A percentile compares a stretch with the other conserved stretches of the same genome.
Evolutionary conservation across 2,888 invertebrate genomes (phyloP).

Genomic region (Itoplectis maculator): DNA sequence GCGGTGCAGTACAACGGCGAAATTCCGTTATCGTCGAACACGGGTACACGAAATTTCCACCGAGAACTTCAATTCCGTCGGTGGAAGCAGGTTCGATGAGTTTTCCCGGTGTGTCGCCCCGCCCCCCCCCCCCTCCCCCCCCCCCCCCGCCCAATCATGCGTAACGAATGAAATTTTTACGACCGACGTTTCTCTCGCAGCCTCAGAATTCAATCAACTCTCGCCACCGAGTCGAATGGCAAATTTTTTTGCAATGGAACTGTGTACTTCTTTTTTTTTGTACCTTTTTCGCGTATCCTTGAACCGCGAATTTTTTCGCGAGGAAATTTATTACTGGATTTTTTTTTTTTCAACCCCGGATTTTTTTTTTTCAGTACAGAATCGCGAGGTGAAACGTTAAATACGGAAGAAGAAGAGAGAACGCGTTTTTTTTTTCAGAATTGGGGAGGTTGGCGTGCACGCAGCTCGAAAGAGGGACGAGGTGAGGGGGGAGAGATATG

Average conservation of each 20-base stretch:
- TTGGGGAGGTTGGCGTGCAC: conserved; percentile 66
- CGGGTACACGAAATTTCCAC: conserved; percentile 9
- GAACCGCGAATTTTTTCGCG: conserved; percentile 25
- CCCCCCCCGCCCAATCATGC: conserved; percentile 32
- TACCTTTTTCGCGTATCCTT: not conserved
- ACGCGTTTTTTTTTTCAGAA: conserved; percentile 62
- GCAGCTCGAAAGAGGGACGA: conserved; percentile 38
- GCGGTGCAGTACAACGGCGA: conserved; percentile 26
- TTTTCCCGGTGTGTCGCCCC: conserved; percentile 3
- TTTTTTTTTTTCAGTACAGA: not conserved
- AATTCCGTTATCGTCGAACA: conserved; percentile 23
- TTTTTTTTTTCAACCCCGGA: conserved; percentile 38
- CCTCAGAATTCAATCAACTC: conserved; percentile 36
- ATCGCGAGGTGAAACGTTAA: conserved; percentile 16
- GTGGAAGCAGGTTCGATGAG: conserved; percentile 31
- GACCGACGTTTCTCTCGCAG: conserved; percentile 17
- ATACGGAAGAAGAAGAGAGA: not conserved
- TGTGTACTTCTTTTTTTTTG: conserved; percentile 18
- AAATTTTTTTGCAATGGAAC: conserved; percentile 13
- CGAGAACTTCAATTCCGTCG: conserved; percentile 38
- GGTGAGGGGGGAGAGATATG: conserved; percentile 51
- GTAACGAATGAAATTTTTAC: conserved; percentile 44
- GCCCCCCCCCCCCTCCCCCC: not conserved
- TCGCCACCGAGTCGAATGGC: conserved; percentile 16
- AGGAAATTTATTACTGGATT: conserved; percentile 19